Evolutionary conservation across 2,888 invertebrate genomes (phyloP), one percentile per base, ranked within the genome.

Genomic region (Coelinius sp.): DNA sequence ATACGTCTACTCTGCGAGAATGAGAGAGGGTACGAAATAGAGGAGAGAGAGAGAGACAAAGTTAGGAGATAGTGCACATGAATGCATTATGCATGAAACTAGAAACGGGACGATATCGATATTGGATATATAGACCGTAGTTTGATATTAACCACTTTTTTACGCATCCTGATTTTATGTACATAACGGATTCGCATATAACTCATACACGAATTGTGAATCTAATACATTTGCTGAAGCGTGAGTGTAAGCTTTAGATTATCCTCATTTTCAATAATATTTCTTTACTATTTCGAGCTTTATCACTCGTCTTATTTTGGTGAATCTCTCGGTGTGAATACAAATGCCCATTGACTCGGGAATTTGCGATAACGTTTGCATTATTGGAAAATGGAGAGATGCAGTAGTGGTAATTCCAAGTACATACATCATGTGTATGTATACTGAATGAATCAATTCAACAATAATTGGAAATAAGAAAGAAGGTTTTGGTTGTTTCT

Each of bases 71-170:
- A 56, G 31, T 8, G 8, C 14, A 59, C 59, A 31, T 20, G 17
- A 31, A 59, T 59, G 59, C 59, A 59, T 59, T 31, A 59, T 59
- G 59, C 35, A 59, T 59, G 59, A 59, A 59, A 31, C 59, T 12
- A 59, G 59, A 59, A 59, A 59, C 59, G 17, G 59, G 35, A 59
- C 31, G 59, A 59, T 59, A 59, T 59, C 59, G 59, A 35, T 59
- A 59, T 59, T 59, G 59, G 59, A 59, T 59, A 20, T 31, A 59
- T 7, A 31, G 14, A 53, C 59, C n/a, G n/a, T n/a, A n/a, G 35
- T 35, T 59, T 31, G 31, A 17, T 59, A 59, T 59, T 14, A 35
- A 59, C 59, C 31, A 20, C 14, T 31, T 59, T 59, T 59, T 59
- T 31, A 10, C 49, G 10, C 59, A 59, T 17, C 14, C 31, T 59